Conservation (phyloP, 2,797 vertebrate species). For the Sebastes reedi region DNA sequence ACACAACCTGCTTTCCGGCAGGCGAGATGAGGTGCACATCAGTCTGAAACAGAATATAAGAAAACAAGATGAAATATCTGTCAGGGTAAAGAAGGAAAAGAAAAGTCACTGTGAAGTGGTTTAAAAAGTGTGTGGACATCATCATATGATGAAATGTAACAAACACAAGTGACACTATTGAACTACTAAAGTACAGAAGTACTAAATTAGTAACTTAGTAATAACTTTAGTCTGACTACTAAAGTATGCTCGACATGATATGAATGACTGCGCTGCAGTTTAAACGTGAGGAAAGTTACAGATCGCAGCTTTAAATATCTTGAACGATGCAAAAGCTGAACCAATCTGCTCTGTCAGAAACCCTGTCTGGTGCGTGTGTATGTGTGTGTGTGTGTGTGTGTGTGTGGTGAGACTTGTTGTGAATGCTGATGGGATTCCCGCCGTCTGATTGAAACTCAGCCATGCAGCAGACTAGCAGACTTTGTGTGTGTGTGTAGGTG, state of each 20-base stretch:
- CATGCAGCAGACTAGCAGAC: constrained; percentile 46
- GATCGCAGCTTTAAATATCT: constrained; percentile 15
- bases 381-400: constrained; percentile 7
- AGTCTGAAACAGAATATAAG: no score
- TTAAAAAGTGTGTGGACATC: no score
- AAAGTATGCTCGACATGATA: neutral
- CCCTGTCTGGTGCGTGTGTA: neutral
- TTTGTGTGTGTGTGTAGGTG: neutral
- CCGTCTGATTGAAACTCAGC: constrained; percentile 55
- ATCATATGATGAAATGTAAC: no score
- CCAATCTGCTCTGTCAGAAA: constrained; percentile 17
- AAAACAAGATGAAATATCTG: no score
- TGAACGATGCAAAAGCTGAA: neutral
- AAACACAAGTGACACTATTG: no score
- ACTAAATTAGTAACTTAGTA: neutral
- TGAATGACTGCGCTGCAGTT: neutral
- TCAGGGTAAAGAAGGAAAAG: no score
- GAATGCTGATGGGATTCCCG: constrained; percentile 46
- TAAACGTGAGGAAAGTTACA: constrained; percentile 5
- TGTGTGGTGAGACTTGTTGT: neutral
- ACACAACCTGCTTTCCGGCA: no score
- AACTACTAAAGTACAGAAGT: neutral
- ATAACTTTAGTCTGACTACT: neutral
- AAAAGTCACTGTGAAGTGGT: rapidly evolving
- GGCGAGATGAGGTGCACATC: no score